Base-by-base conservation (phyloP, 2,797 vertebrate species). In the Periophthalmus magnuspinnatus region DNA sequence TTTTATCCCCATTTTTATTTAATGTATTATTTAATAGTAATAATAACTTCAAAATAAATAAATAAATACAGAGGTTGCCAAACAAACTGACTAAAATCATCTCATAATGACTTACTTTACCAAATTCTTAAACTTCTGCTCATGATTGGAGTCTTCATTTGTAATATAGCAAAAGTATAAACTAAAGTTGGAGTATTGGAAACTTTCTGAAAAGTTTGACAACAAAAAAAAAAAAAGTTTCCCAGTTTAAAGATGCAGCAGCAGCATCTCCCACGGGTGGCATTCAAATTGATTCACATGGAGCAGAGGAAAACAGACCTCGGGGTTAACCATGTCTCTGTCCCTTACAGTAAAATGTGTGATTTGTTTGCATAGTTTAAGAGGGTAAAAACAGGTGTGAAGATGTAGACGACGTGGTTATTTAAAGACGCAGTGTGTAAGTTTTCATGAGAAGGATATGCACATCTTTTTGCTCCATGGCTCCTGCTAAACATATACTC, bases 191-290 rank as follows among this genome's bases (percentile, higher is more conserved):
- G 17, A 45, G 19, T 16, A 24, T 11, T 10, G 2, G 19, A 19
- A 36, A 36, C 59, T 61, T 38, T 34, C 19, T 36, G 19, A 36
- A 45, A 36, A 45, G 11, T 62, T 45, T 22, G 60, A 14, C 60
- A 34, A 41, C 62, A 24, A n/a, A n/a, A n/a, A n/a, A n/a, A n/a
- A 14, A 59, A 28, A 14, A 59, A 57, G 21, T 63, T 65, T 65
- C 14, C 22, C 62, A 32, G 24, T 3, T 28, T 16, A 48, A 32
- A 48, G 22, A 48, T 48, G 38, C 45, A 14, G 62, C 45, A 19
- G 22, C 24, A 48, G 62, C 62, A 48, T 65, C 4, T 33, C 63
- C 28, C 45, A 1, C 8, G 45, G 33, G 45, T 17, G 7, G 4
- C 2, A n/a, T 65, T 48, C 63, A 65, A 65, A 50, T 2, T 32